Evolutionary conservation across 1,140 invertebrate genomes (phyloP).

Genomic region (Triops cancriformis): DNA sequence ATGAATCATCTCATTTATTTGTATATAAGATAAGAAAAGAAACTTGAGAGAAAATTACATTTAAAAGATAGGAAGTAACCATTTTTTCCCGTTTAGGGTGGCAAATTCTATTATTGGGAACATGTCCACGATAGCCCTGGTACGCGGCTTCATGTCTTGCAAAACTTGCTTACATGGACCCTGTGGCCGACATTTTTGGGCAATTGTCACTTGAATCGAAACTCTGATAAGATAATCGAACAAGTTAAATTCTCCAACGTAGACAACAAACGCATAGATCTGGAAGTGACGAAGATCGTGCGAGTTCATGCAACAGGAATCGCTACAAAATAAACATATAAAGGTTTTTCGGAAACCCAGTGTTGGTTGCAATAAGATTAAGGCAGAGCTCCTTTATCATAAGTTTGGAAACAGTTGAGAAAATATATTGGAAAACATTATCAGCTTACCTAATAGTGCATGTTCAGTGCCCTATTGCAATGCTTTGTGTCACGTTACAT

Average conservation of each 20-base stretch:
- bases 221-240: slow-evolving; percentile 1
- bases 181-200: neutral
- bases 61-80: neutral
- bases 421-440: too few species aligned
- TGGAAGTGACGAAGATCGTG: neutral
- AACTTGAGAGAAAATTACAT: neutral
- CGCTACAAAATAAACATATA: neutral
- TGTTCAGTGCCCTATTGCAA: too few species aligned
- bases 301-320: neutral
- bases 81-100: slow-evolving; percentile 33
- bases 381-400: too few species aligned
- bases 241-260: neutral
- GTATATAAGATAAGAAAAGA: neutral
- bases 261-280: neutral
- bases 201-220: slow-evolving; percentile 24
- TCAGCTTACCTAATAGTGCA: too few species aligned
- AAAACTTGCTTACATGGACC: slow-evolving; percentile 31
- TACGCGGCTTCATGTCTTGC: slow-evolving; percentile 26
- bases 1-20: too few species aligned
- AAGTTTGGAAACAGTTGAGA: too few species aligned
- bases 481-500: too few species aligned
- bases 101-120: slow-evolving; percentile 35
- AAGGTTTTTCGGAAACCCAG: too few species aligned
- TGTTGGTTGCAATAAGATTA: too few species aligned
- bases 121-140: slow-evolving; percentile 31